Percentiles rank a stretch among this genome's conserved stretches.
phyloP scores from a whole-genome alignment of 2,113 vertebrate species.

The Brachypodius melanocephalos region DNA sequence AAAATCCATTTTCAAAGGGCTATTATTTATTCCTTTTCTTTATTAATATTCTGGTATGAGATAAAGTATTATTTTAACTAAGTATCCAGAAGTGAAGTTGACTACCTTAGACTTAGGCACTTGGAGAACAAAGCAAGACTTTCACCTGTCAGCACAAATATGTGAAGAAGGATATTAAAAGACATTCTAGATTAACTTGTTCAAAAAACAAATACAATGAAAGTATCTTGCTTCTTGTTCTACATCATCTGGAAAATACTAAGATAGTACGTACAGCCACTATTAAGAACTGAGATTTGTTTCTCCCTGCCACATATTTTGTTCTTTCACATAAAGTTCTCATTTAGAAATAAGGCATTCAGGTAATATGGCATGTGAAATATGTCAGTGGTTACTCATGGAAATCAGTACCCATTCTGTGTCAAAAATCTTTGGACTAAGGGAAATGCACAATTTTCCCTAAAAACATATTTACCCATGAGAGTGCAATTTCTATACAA shows the following conservation, averaged over 20 bases:
- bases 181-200: neutral
- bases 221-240: neutral
- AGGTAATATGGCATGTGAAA: neutral
- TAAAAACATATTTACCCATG: neutral
- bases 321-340: neutral
- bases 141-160: neutral
- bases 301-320: neutral
- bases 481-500: neutral
- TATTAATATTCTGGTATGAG: neutral
- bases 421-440: neutral
- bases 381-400: neutral
- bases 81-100: neutral
- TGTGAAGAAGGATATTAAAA: neutral
- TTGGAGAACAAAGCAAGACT: neutral
- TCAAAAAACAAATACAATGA: neutral
- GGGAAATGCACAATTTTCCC: neutral
- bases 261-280: neutral
- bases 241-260: neutral
- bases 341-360: neutral
- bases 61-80: neutral
- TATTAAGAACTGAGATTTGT: neutral
- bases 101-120: neutral
- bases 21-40: neutral
- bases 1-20: neutral
- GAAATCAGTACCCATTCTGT: neutral